phyloP scores from a whole-genome alignment of 2,113 vertebrate species.

The Erythrocercus mccallii region DNA sequence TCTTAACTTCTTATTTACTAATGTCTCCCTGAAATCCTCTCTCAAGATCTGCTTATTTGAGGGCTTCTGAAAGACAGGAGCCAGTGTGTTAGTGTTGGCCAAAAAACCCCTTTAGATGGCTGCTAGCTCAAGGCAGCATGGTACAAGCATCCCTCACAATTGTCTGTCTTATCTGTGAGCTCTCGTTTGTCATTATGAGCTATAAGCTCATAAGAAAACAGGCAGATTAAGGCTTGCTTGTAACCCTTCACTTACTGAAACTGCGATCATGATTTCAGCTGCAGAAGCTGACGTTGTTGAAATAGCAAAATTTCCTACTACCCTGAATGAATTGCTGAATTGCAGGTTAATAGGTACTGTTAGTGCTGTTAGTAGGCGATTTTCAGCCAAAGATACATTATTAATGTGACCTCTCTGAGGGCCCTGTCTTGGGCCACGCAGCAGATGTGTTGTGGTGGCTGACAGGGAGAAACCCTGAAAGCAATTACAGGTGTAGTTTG shows the following conservation, averaged over 20 bases:
- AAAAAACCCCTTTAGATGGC: neutral
- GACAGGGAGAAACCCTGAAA: neutral
- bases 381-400: neutral
- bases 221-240: neutral
- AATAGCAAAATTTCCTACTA: neutral
- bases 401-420: neutral
- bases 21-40: neutral
- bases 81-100: neutral
- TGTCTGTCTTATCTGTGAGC: neutral
- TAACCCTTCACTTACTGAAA: neutral
- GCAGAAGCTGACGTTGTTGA: neutral
- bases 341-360: neutral
- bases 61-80: neutral
- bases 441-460: neutral
- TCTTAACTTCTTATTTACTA: neutral
- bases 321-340: neutral
- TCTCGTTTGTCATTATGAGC: neutral
- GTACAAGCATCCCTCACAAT: neutral
- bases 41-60: neutral
- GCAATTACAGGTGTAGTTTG: neutral
- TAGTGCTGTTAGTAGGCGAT: neutral
- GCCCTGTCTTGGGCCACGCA: neutral
- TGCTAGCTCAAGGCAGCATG: neutral
- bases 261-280: neutral
- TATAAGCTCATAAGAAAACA: neutral